Percentiles rank a stretch among this genome's conserved stretches.
Conservation (phyloP, 1,140 invertebrate species). For the Drosophila littoralis region DNA sequence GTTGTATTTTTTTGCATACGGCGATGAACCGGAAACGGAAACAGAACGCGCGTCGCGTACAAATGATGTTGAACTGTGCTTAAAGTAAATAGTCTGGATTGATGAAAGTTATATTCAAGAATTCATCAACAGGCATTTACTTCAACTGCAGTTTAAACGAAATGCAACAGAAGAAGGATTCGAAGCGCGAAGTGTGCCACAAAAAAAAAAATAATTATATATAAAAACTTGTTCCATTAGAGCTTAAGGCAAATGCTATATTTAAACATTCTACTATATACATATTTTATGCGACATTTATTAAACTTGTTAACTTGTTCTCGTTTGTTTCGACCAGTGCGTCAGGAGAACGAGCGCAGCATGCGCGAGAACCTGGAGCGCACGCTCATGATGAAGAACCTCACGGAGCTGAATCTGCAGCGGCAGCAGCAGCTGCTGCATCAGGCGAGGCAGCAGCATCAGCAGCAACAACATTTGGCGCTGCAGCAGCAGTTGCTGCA, state of each 20-base stretch:
- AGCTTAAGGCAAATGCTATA: conserved; percentile 6
- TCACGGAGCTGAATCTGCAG: conserved; percentile 66
- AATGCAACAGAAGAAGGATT: conserved; percentile 68
- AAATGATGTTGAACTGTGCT: conserved; percentile 80
- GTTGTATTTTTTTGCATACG: background rate
- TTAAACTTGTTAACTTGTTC: conserved; percentile 8
- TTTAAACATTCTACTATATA: background rate
- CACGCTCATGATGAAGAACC: conserved; percentile 77
- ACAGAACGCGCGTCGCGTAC: conserved; percentile 12
- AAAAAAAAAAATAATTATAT: background rate
- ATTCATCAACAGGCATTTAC: conserved; percentile 84
- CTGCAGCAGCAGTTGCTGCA: conserved; percentile 6
- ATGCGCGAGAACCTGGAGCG: conserved; percentile 79
- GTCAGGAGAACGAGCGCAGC: conserved; percentile 83
- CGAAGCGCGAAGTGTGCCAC: conserved; percentile 37
- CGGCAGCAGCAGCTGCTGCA: conserved; percentile 65
- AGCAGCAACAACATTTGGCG: conserved; percentile 7
- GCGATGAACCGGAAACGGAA: conserved; percentile 5
- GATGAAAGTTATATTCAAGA: conserved; percentile 81
- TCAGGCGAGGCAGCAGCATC: conserved; percentile 48
- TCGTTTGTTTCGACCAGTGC: conserved; percentile 59
- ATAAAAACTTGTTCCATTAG: conserved; percentile 67
- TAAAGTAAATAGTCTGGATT: conserved; percentile 85
- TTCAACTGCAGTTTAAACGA: conserved; percentile 83
- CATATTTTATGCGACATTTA: background rate